Base-by-base conservation (phyloP, 2,888 invertebrate species). In the Hirtodrosophila trivittata region DNA sequence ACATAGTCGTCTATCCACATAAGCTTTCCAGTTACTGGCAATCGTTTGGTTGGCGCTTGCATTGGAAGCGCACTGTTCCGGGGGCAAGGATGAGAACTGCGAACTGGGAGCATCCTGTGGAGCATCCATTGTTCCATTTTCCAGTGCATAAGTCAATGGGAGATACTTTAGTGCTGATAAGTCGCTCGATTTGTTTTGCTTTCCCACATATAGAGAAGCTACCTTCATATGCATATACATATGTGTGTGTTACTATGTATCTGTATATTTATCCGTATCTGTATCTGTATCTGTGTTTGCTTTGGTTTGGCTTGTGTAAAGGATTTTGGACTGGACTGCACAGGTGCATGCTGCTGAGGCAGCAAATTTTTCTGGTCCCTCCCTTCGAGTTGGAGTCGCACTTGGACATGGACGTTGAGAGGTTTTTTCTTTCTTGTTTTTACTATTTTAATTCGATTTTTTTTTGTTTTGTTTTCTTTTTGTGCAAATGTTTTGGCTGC, bases 111-210 rank as follows among this genome's bases (percentile, higher is more conserved):
- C 42, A 60, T 57, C 58, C 74, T 65, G 64, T 64, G 46, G 55
- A 37, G 59, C 75, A 69, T 80, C 84, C 87, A 87, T 58, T 87
- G 87, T 78, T 77, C 87, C 88, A 86, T 72, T 81, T 86, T 83
- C 82, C 82, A 85, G 74, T 71, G 87, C 78, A 86, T 86, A 86
- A 86, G 85, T 82, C 87, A 86, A 84, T 84, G 82, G 62, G 66
- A 86, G 85, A 86, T 86, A 49, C 72, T 82, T 83, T 84, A 77
- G 82, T 68, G 59, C 66, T 81, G 82, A 82, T 82, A 82, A 84
- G 77, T 75, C 69, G 77, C 82, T 66, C 86, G 77, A 81, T 82
- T 86, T 86, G 85, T 80, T 84, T 84, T 77, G 74, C 59, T 86
- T 67, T 5, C 18, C 18, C 18, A 21, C 5, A 16, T 39, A 47